Evolutionary conservation across 1,140 invertebrate genomes (phyloP).

Genomic region (Brachionus asplanchnoidis): DNA sequence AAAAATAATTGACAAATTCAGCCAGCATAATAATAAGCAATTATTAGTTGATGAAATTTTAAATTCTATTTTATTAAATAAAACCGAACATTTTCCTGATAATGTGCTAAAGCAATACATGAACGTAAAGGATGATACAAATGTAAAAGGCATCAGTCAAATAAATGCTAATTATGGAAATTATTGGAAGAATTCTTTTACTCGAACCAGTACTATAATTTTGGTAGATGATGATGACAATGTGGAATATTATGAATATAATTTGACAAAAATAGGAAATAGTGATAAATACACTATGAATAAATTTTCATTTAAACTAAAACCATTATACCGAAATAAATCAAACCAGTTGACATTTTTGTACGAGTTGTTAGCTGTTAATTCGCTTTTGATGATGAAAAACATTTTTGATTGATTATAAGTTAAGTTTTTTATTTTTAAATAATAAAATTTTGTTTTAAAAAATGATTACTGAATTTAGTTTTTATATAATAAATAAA

Average conservation of each 20-base stretch:
- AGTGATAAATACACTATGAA: background rate
- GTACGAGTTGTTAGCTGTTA: background rate
- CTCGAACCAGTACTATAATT: slow-evolving; percentile 37
- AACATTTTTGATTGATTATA: background rate
- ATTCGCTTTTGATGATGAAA: background rate
- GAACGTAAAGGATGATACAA: background rate
- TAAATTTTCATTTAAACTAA: slow-evolving; percentile 17
- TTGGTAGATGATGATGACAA: slow-evolving; percentile 37
- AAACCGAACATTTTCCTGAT: slow-evolving; percentile 20
- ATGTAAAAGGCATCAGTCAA: slow-evolving; percentile 4
- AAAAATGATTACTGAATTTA: no score
- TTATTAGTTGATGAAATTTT: slow-evolving; percentile 1
- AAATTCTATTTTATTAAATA: background rate
- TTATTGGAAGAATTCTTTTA: slow-evolving; percentile 40
- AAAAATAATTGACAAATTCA: background rate
- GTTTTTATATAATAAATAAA: no score
- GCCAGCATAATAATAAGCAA: background rate
- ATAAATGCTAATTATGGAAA: slow-evolving; percentile 35
- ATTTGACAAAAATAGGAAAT: background rate
- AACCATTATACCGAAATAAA: background rate
- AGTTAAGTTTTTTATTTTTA: background rate
- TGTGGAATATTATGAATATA: slow-evolving; percentile 40
- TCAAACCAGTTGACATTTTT: background rate
- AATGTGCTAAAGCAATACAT: background rate
- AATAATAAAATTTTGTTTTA: no score